Evolutionary conservation across 2,797 vertebrate genomes (phyloP), one percentile per base, ranked within the genome.

Genomic region (Brotogeris chrysoptera): DNA sequence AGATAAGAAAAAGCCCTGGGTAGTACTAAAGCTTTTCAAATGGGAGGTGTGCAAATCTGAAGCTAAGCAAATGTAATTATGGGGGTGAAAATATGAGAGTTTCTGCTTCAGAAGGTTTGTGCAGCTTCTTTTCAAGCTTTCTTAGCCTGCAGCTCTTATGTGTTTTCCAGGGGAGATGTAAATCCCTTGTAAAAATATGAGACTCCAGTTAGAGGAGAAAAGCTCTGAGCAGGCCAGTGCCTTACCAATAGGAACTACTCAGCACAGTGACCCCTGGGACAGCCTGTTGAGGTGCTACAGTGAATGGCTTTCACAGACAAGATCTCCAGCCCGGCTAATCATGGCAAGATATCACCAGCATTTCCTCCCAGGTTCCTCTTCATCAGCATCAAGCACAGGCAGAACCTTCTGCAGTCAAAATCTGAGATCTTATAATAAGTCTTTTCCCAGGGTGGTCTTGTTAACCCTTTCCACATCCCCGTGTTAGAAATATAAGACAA

Each of bases 241-340:
- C 7, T 52, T 23, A 2, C 21, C 16, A 0, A 1, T 27, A 20
- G 46, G 39, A 44, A 8, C 18, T 12, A 61, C 17, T 17, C 18
- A 55, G 44, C 20, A 14, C 2, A 3, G 7, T 10, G 47, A 15
- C 52, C 60, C 32, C 50, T 39, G 39, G 63, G 43, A 21, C 79
- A 93, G 68, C 24, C 68, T 53, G 32, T 25, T 46, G 69, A 70
- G 68, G 1, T 59, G 59, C 34, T 92, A 25, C 6, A 20, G 27
- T 38, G 46, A 50, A 11, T 11, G 27, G 24, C 3, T 13, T 60
- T 53, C 43, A 39, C 5, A 38, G 38, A 16, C 5, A 52, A 53
- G 28, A 16, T 24, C 16, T 57, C 30, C 43, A 74, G 43, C 41
- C 36, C 80, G 49, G 11, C 13, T 61, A 25, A n/a, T 6, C 18